Evolutionary conservation across 1,140 invertebrate species (phyloP), one percentile per base, ranked within the genome.

Genomic region (Drosophila sechellia): DNA sequence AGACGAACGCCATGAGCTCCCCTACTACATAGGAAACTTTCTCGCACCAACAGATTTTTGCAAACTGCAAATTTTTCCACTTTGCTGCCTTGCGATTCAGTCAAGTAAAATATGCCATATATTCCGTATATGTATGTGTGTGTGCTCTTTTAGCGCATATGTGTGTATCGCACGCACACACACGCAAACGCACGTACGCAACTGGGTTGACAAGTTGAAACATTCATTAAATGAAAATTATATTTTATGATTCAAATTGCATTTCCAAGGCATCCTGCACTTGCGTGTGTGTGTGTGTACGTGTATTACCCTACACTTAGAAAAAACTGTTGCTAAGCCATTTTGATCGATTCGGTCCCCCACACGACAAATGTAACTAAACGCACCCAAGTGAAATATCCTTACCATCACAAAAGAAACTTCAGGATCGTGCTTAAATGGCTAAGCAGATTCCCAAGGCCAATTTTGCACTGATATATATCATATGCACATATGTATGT

Each of bases 211-310:
- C 37, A 77, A 58, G 48, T 60, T 65, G 54, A 55, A 60, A 65
- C 63, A 57, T 87, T 87, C 84, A 87, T 87, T 87, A 87, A 77
- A 83, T 59, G 71, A 72, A 86, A 89, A 87, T 87, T 83, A 89
- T 83, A 87, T 87, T 87, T 75, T 79, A 79, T 87, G 83, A 87
- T 87, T 87, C 73, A 87, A 83, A 87, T 83, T 83, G 66, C 84
- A 87, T 83, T 81, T 89, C 72, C 61, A 22, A 45, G 59, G 60
- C 52, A 45, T 15, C 11, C 25, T 12, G 56, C 56, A 35, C 22
- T 43, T 20, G 5, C 27, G 15, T 34, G 27, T 13, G 5, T n/a
- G 12, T 5, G 25, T 27, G 13, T 3, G 20, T 8, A 8, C 27
- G 4, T n/a, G 45, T 8, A 22, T 15, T n/a, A 8, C 5, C 4